Evolutionary conservation across 2,888 invertebrate species (phyloP).

Genomic region (Nomada lathburiana): DNA sequence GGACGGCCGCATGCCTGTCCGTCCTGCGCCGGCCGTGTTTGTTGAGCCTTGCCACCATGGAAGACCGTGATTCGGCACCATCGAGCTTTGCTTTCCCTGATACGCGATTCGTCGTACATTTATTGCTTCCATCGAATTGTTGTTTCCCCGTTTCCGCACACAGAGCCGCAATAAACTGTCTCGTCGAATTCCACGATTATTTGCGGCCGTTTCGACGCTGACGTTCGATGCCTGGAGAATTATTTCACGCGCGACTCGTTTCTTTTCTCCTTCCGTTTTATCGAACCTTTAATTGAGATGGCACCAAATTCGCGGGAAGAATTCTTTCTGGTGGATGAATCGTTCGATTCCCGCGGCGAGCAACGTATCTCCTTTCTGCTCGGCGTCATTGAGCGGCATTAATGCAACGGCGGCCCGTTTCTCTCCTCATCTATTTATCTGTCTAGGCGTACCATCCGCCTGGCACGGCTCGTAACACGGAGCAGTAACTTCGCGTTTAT

Average conservation of each 20-base stretch:
- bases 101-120: neutral
- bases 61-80: slow-evolving; percentile 33
- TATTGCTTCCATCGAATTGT: neutral
- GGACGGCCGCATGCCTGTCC: slow-evolving; percentile 25
- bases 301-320: too few relatives aligned
- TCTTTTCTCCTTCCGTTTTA: too few relatives aligned
- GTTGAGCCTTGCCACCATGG: slow-evolving; percentile 39
- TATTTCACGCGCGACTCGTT: too few relatives aligned
- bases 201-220: too few relatives aligned
- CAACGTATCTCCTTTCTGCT: slow-evolving; percentile 37
- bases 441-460: slow-evolving; percentile 14
- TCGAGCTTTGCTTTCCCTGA: neutral
- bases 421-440: slow-evolving; percentile 32
- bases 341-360: neutral
- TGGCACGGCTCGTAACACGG: slow-evolving; percentile 38
- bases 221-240: too few relatives aligned
- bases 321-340: too few relatives aligned
- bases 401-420: slow-evolving; percentile 61
- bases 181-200: too few relatives aligned
- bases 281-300: too few relatives aligned
- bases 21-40: slow-evolving; percentile 21
- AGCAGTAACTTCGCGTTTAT: slow-evolving; percentile 81
- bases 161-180: too few relatives aligned
- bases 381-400: slow-evolving; percentile 65
- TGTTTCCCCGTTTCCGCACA: neutral